A percentile compares a stretch with the other conserved stretches of the same genome.
Conservation (phyloP, 2,888 invertebrate species). For the Thera obeliscata region DNA sequence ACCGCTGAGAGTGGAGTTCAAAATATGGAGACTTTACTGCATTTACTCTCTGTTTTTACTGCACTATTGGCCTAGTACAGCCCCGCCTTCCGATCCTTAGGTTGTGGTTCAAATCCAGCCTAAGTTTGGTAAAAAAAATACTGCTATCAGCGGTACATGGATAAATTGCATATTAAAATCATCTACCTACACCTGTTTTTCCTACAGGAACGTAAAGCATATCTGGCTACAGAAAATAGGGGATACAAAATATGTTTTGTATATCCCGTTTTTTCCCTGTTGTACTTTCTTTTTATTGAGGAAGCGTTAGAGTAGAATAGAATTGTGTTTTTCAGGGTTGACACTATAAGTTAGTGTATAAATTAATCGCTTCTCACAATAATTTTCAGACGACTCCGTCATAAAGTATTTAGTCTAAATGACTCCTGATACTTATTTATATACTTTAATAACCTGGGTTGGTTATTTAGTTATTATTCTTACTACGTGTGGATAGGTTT, state of each 20-base stretch:
- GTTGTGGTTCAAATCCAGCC: no score
- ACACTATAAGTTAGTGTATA: neutral
- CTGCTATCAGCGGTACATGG: neutral
- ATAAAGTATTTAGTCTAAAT: neutral
- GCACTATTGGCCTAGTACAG: no score
- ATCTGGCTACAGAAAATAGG: slow-evolving; percentile 14
- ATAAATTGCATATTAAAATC: neutral
- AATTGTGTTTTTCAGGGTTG: slow-evolving; percentile 9
- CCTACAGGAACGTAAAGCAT: slow-evolving; percentile 13
- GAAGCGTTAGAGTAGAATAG: slow-evolving; percentile 5
- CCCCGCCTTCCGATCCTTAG: no score
- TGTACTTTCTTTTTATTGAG: slow-evolving; percentile 23
- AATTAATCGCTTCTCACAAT: neutral
- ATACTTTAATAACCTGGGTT: no score
- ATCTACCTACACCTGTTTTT: neutral
- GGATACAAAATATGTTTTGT: slow-evolving; percentile 20
- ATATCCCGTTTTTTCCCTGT: slow-evolving; percentile 5
- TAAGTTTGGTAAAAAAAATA: neutral
- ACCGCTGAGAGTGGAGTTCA: slow-evolving; percentile 17
- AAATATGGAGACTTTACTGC: slow-evolving; percentile 10
- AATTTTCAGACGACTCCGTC: neutral
- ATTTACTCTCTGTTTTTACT: neutral
- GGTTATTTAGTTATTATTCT: no score
- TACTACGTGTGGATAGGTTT: no score
- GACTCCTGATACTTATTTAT: neutral